Evolutionary conservation across 2,113 vertebrate genomes (phyloP).

Genomic region (Siphamia tubifer): DNA sequence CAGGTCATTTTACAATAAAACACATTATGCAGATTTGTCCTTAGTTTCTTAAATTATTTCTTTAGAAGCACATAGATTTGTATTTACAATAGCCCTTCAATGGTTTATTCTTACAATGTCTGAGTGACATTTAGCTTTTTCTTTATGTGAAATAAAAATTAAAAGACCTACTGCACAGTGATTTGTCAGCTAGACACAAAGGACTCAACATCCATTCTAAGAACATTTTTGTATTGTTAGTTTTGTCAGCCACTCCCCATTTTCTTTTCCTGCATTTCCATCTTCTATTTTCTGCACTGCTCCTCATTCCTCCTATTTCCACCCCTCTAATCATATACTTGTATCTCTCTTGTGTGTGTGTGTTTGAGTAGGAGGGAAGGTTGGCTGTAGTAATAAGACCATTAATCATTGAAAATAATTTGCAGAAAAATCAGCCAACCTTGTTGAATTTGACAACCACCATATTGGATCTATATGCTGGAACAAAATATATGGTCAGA

Average conservation of each 20-base stretch:
- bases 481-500: conserved; percentile 54
- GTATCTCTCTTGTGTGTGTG: conserved; percentile 64
- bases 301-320: conserved; percentile 42
- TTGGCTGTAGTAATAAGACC: conserved; percentile 61
- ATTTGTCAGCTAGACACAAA: no score
- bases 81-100: background rate
- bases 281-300: conserved; percentile 36
- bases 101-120: background rate
- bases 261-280: conserved; percentile 22
- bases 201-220: conserved; percentile 13
- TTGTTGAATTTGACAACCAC: conserved; percentile 67
- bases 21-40: background rate
- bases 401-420: conserved; percentile 73
- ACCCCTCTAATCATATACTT: conserved; percentile 54
- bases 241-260: conserved; percentile 17
- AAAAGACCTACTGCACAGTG: no score
- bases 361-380: conserved; percentile 46
- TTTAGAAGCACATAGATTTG: background rate
- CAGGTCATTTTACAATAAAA: background rate
- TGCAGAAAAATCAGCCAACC: conserved; percentile 59
- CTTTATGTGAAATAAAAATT: background rate
- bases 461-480: conserved; percentile 54
- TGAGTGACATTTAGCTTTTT: background rate
- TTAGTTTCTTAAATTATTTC: background rate
- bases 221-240: conserved; percentile 28